Evolutionary conservation across 2,113 vertebrate genomes (phyloP), one percentile per base, ranked within the genome.

Genomic region (Megalops atlanticus): DNA sequence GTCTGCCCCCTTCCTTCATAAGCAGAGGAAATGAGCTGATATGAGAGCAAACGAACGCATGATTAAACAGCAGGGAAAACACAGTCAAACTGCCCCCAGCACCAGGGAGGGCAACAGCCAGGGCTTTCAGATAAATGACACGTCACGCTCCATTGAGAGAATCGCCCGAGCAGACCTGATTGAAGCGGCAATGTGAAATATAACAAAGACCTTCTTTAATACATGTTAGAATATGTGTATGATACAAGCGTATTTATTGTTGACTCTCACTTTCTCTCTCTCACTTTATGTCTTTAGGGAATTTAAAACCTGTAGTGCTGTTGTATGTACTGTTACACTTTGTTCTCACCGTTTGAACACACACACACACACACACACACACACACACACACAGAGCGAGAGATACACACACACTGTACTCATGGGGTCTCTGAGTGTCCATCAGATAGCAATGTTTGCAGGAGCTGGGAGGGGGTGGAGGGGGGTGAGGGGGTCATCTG

Each of bases 371-470:
- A 64, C 54, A 64, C n/a, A 8, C 33, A 64, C 36, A 8, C 41
- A 36, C 38, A 7, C 76, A 39, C 33, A 39, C 69, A 72, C 64
- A 79, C 40, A 71, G n/a, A n/a, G n/a, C n/a, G n/a, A n/a, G n/a
- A n/a, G 40, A 47, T 64, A 71, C 39, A 58, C 52, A 58, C 52
- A n/a, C 18, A 64, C 45, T 85, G 77, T 83, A 80, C 80, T 49
- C 72, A 54, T 77, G 74, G 77, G 81, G 72, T 80, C 81, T 82
- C 79, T 39, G 82, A 78, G 69, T 80, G 43, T 52, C 41, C 73
- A 80, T 80, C 81, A 85, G 86, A 87, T 87, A 86, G 80, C 78
- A 87, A 16, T 31, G 74, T 68, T 73, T 81, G 80, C 58, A 77
- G 45, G 52, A 35, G 72, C 43, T 58, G 83, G 82, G 83, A 49